Percentiles rank a stretch among this genome's conserved stretches.
Evolutionary conservation across 1,140 invertebrate species (phyloP).

Genomic region (Drosophila tristis): DNA sequence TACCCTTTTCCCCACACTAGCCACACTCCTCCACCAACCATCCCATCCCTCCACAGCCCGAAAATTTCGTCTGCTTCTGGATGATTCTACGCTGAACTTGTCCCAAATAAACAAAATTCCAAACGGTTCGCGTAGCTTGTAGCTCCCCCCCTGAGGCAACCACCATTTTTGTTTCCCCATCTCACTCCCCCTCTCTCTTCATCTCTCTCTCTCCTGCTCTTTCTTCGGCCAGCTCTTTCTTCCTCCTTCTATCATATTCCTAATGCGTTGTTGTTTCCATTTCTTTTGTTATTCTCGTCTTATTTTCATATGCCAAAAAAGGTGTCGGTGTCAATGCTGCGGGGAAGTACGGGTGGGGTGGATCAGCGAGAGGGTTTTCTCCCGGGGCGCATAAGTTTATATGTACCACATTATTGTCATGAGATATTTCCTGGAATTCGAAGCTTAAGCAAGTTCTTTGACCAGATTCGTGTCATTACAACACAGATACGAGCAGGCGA

Average conservation of each 20-base stretch:
- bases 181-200: constrained; percentile 7
- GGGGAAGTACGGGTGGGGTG: constrained; percentile 2
- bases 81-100: constrained; percentile 64
- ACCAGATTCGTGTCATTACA: constrained; percentile 54
- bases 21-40: not conserved
- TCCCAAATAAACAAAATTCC: constrained; percentile 80
- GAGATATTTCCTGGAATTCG: constrained; percentile 52
- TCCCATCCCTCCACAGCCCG: not conserved
- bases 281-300: constrained; percentile 41
- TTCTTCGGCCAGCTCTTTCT: constrained; percentile 15
- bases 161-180: constrained; percentile 20
- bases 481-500: not conserved
- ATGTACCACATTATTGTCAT: constrained; percentile 19
- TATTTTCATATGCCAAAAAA: constrained; percentile 40
- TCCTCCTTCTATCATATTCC: constrained; percentile 19
- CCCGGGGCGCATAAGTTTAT: constrained; percentile 20
- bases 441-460: constrained; percentile 43
- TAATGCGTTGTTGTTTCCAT: constrained; percentile 39
- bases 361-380: not conserved
- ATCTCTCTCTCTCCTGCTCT: not conserved
- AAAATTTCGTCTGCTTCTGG: constrained; percentile 23
- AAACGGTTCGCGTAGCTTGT: constrained; percentile 19
- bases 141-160: not conserved
- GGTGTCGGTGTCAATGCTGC: constrained; percentile 21
- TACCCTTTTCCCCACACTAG: too few species aligned